Evolutionary conservation across 2,113 vertebrate genomes (phyloP).

Genomic region (Pteropus alecto): DNA sequence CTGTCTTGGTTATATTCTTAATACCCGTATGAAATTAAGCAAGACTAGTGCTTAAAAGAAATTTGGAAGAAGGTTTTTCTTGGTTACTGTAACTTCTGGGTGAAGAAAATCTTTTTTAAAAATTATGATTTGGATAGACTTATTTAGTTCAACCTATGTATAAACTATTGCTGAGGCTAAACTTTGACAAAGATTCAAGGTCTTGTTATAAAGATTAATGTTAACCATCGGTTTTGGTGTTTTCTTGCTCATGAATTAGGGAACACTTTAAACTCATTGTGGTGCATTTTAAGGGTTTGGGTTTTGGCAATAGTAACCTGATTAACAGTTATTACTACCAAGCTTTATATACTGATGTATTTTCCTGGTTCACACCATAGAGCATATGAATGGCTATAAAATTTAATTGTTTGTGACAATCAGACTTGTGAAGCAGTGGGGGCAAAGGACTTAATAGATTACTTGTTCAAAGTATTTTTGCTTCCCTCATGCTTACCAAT

Average conservation of each 20-base stretch:
- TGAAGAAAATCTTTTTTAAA: not conserved
- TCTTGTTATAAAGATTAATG: not conserved
- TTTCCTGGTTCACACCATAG: not conserved
- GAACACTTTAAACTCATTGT: not conserved
- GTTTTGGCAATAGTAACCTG: not conserved
- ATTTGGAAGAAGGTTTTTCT: not conserved
- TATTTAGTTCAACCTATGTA: not conserved
- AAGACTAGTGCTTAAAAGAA: not conserved
- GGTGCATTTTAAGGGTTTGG: not conserved
- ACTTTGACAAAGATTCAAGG: slow-evolving; percentile 15
- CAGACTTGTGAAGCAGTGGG: not conserved
- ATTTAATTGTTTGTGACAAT: slow-evolving; percentile 18
- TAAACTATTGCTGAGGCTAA: not conserved
- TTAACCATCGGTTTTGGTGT: not conserved
- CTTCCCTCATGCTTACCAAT: not conserved
- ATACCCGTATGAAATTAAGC: not conserved
- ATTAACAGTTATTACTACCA: not conserved
- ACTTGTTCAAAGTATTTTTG: not conserved
- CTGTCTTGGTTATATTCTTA: not conserved
- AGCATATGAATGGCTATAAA: not conserved
- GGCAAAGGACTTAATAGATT: not conserved
- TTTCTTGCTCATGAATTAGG: slow-evolving; percentile 18
- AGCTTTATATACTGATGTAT: not conserved
- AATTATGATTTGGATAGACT: not conserved
- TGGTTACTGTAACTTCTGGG: not conserved